phyloP scores from a whole-genome alignment of 2,888 invertebrate species.

The Aphidoletes aphidimyza region DNA sequence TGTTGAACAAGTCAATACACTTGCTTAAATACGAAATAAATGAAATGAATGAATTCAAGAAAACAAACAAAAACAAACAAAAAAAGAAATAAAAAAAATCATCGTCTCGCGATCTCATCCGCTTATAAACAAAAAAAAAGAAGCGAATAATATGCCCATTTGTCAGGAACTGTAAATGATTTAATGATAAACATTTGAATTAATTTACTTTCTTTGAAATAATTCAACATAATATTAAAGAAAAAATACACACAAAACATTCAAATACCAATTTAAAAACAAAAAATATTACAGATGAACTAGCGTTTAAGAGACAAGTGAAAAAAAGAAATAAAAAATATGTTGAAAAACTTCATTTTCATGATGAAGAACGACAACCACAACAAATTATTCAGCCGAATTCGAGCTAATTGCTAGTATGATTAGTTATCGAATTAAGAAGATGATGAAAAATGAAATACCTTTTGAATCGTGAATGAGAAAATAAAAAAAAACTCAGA shows the following conservation, averaged over 20 bases:
- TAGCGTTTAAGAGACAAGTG: neutral
- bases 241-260: neutral
- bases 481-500: neutral
- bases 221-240: neutral
- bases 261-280: slow-evolving; percentile 26
- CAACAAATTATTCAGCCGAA: neutral
- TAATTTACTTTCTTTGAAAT: slow-evolving; percentile 11
- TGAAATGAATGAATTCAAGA: too few relatives aligned
- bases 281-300: neutral
- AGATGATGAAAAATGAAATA: neutral
- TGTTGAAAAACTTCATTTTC: too few relatives aligned
- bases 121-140: slow-evolving; percentile 9
- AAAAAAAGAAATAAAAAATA: neutral
- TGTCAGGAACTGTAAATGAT: slow-evolving; percentile 47
- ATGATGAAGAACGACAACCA: neutral
- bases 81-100: too few relatives aligned
- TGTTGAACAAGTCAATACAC: slow-evolving; percentile 66
- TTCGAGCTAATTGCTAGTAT: neutral
- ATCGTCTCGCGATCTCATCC: slow-evolving; percentile 31
- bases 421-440: neutral
- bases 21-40: slow-evolving; percentile 65
- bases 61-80: too few relatives aligned
- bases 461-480: neutral
- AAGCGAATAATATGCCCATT: slow-evolving; percentile 2
- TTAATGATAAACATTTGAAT: slow-evolving; percentile 10